phyloP scores from a whole-genome alignment of 1,140 invertebrate genomes.

The Marisa cornuarietis region DNA sequence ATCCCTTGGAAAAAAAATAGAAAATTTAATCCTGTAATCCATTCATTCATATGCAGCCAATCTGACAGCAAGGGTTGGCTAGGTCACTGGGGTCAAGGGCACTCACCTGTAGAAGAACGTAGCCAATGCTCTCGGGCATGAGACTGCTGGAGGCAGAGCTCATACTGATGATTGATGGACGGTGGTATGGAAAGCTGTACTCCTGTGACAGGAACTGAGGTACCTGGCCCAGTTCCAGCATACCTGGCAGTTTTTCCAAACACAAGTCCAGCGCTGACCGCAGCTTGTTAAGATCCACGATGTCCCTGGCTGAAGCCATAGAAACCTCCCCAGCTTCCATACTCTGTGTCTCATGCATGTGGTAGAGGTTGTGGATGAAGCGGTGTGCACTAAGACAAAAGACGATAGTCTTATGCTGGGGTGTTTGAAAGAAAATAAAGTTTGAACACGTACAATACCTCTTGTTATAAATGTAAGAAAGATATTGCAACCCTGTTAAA shows the following conservation, averaged over 20 bases:
- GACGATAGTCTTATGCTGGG: too few relatives aligned
- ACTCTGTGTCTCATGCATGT: conserved; percentile 61
- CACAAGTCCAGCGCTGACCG: conserved; percentile 59
- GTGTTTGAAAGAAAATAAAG: too few relatives aligned
- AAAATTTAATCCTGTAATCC: too few relatives aligned
- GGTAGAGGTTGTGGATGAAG: conserved; percentile 54
- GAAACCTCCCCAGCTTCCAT: conserved; percentile 51
- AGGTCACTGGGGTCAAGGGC: neutral
- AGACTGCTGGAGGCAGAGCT: conserved; percentile 48
- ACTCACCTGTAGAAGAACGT: conserved; percentile 60
- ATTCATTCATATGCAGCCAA: too few relatives aligned
- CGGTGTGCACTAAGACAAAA: conserved; percentile 38
- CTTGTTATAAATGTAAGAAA: too few relatives aligned
- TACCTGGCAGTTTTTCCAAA: conserved; percentile 56
- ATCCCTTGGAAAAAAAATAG: too few relatives aligned
- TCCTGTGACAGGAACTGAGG: conserved; percentile 38
- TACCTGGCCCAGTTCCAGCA: conserved; percentile 58
- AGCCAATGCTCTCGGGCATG: conserved; percentile 62
- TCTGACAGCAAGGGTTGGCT: too few relatives aligned
- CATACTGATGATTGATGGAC: conserved; percentile 57
- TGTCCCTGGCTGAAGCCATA: neutral
- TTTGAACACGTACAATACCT: too few relatives aligned
- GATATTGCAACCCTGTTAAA: too few relatives aligned
- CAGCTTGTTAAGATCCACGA: conserved; percentile 48
- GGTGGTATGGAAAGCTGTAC: conserved; percentile 61